These are phyloP conservation scores for Eurosta solidaginis DNA, from an alignment of 1,140 invertebrate genomes.

Conservation along the genomic window DNA sequence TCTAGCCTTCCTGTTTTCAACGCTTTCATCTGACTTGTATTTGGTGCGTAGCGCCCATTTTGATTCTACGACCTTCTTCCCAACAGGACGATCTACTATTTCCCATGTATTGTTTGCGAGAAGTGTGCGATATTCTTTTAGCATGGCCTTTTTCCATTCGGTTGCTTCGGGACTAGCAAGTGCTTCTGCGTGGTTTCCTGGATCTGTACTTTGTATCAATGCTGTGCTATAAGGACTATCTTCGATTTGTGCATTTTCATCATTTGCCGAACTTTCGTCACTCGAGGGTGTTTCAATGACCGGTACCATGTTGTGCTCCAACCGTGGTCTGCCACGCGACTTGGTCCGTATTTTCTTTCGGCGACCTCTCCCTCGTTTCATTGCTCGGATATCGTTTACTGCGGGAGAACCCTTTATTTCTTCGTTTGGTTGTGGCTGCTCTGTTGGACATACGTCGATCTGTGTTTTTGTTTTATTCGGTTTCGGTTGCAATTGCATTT, in stretches of 20 bases:
- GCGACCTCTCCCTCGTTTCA: background rate
- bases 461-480: background rate
- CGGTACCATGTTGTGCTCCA: too few species aligned
- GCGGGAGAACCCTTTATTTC: background rate
- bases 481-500: background rate
- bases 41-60: background rate
- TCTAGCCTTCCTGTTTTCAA: conserved; percentile 39
- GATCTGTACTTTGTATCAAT: too few species aligned
- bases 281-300: too few species aligned
- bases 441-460: background rate
- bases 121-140: too few species aligned
- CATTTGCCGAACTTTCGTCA: too few species aligned
- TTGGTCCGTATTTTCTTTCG: background rate
- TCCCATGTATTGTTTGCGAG: conserved; percentile 35
- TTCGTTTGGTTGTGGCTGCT: background rate
- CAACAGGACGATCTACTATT: background rate
- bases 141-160: too few species aligned
- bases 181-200: too few species aligned
- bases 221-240: too few species aligned
- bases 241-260: too few species aligned
- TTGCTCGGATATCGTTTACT: background rate
- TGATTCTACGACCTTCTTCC: background rate
- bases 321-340: too few species aligned
- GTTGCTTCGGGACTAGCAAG: too few species aligned
- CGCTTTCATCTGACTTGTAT: background rate